These are phyloP conservation scores for Diachasma alloeum DNA, from an alignment of 1,140 invertebrate species.

Conservation along the genomic window DNA sequence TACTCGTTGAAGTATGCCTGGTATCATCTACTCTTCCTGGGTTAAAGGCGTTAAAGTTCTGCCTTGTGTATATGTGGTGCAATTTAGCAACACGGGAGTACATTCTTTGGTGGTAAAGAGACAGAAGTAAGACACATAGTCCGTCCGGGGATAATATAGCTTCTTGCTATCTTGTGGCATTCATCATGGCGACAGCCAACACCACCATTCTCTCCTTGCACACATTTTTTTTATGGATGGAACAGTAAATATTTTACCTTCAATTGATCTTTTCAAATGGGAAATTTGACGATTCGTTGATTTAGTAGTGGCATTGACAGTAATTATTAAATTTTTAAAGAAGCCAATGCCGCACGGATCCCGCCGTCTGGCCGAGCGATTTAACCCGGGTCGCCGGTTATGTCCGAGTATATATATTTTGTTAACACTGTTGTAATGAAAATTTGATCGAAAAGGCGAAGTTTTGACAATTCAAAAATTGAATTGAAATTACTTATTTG, in stretches of 20 bases:
- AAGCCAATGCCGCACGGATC: too few relatives aligned
- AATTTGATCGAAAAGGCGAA: too few relatives aligned
- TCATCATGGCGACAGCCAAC: conserved; percentile 54
- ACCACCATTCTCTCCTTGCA: conserved; percentile 28
- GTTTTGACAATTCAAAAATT: too few relatives aligned
- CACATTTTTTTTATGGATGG: not conserved
- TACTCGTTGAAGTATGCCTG: not conserved
- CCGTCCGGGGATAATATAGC: conserved; percentile 40
- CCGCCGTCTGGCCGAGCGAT: too few relatives aligned
- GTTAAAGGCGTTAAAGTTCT: not conserved
- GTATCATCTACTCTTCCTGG: not conserved
- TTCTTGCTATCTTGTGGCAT: conserved; percentile 51
- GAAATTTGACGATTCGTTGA: not conserved
- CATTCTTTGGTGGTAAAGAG: conserved; percentile 40
- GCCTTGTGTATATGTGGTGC: not conserved
- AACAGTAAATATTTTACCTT: not conserved
- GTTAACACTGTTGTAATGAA: too few relatives aligned
- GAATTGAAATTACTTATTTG: too few relatives aligned
- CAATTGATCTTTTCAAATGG: not conserved
- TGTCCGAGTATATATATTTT: too few relatives aligned
- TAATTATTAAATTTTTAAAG: too few relatives aligned
- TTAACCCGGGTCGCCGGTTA: too few relatives aligned
- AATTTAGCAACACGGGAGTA: conserved; percentile 21
- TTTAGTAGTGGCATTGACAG: not conserved
- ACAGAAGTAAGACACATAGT: conserved; percentile 53